phyloP scores from a whole-genome alignment of 2,888 invertebrate genomes.

The Boloria selene region DNA sequence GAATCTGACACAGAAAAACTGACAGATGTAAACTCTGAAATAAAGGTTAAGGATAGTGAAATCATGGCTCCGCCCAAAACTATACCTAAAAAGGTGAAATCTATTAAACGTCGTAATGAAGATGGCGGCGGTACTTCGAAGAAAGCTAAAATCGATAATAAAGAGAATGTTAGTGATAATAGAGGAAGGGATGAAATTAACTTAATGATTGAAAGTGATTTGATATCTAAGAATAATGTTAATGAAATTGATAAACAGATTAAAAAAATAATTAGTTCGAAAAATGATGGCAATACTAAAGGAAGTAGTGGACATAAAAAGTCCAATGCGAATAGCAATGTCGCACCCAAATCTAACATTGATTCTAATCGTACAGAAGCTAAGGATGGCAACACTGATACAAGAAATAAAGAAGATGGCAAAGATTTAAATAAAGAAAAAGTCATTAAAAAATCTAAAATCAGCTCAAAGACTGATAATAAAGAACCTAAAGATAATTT shows the following conservation, averaged over 20 bases:
- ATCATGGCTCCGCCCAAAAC: conserved; percentile 70
- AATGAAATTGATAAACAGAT: background rate
- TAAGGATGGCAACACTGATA: background rate
- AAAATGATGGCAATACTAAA: background rate
- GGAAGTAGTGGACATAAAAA: background rate
- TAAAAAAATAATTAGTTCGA: background rate
- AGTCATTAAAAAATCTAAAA: no score
- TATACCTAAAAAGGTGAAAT: conserved; percentile 59
- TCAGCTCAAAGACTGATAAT: background rate
- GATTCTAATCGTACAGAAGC: background rate
- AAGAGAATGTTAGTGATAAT: conserved; percentile 9
- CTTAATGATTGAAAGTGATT: background rate
- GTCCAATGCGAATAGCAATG: background rate
- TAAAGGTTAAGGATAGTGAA: conserved; percentile 45
- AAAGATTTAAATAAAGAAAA: background rate
- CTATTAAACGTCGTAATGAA: conserved; percentile 38
- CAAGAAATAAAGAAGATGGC: background rate
- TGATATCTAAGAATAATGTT: background rate
- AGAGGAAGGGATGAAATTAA: background rate
- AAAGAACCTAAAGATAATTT: background rate
- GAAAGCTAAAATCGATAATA: conserved; percentile 21
- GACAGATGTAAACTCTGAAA: conserved; percentile 37
- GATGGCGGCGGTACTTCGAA: background rate
- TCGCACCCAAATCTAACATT: background rate
- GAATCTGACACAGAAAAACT: conserved; percentile 51